These are phyloP conservation scores for Vireo griseus DNA, from an alignment of 2,797 vertebrate species.

Conservation along the genomic window DNA sequence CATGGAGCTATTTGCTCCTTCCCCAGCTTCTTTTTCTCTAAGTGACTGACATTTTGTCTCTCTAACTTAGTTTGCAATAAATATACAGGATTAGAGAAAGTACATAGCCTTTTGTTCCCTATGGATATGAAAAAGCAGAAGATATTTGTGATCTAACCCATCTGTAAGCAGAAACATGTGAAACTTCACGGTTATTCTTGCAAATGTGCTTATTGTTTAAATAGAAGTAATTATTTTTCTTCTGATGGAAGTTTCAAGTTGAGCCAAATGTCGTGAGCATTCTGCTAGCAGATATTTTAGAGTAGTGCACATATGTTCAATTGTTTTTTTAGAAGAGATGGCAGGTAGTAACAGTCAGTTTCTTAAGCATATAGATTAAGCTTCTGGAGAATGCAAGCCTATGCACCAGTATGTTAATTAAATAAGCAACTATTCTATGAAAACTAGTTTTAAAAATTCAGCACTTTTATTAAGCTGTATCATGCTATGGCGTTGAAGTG, in stretches of 20 bases:
- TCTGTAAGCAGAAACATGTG: conserved; percentile 35
- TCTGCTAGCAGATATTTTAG: conserved; percentile 50
- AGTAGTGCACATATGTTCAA: conserved; percentile 41
- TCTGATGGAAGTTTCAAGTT: conserved; percentile 26
- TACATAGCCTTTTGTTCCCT: not conserved
- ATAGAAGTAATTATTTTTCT: conserved; percentile 62
- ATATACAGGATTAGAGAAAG: not conserved
- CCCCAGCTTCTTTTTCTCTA: not conserved
- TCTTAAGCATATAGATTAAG: not conserved
- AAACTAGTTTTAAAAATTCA: not conserved
- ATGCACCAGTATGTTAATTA: not conserved
- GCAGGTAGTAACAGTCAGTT: conserved; percentile 16
- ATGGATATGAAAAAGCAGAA: not conserved
- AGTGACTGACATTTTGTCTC: not conserved
- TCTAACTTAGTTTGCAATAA: not conserved
- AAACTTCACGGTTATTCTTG: conserved; percentile 39
- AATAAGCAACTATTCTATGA: not conserved
- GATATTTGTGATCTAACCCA: conserved; percentile 25
- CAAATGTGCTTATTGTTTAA: conserved; percentile 61
- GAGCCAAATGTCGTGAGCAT: conserved; percentile 44
- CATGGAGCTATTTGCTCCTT: not conserved
- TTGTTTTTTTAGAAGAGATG: conserved; percentile 35
- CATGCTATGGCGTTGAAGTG: not conserved
- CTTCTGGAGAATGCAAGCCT: not conserved
- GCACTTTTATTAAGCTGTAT: not conserved